These are phyloP conservation scores for Acipenser oxyrinchus DNA, from an alignment of 2,797 vertebrate species.

Conservation along the genomic window DNA sequence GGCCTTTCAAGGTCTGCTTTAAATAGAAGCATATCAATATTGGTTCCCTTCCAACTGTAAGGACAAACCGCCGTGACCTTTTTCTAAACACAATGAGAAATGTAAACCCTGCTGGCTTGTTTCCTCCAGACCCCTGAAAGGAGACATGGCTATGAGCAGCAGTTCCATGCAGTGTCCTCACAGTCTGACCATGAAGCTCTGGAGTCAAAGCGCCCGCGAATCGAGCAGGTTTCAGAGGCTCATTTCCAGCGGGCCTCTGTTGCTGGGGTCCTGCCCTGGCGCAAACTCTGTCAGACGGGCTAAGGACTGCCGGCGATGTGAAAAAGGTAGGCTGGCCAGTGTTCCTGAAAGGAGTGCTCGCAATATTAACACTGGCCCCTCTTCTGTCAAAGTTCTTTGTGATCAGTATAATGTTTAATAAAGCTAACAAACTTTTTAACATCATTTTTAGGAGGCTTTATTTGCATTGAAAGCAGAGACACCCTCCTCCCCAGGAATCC, in stretches of 20 bases:
- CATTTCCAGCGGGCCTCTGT: conserved; percentile 75
- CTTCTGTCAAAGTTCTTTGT: too few relatives aligned
- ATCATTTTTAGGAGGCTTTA: conserved; percentile 66
- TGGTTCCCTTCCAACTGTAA: too few relatives aligned
- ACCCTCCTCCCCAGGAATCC: conserved; percentile 63
- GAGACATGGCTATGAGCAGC: conserved; percentile 85
- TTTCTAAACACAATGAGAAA: neutral
- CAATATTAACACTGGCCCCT: too few relatives aligned
- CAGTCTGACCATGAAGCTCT: conserved; percentile 78
- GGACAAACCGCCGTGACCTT: neutral
- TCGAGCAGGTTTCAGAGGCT: conserved; percentile 78
- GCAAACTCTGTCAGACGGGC: conserved; percentile 75
- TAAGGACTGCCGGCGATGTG: conserved; percentile 70
- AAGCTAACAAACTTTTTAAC: neutral
- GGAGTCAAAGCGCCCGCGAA: conserved; percentile 84
- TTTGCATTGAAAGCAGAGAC: conserved; percentile 70
- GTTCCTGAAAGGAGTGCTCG: too few relatives aligned
- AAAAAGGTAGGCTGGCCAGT: conserved; percentile 78
- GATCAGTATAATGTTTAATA: too few relatives aligned
- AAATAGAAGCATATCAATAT: too few relatives aligned
- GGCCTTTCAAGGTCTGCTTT: too few relatives aligned
- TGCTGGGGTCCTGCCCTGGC: conserved; percentile 71
- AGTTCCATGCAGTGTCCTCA: conserved; percentile 70
- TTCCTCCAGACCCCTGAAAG: conserved; percentile 83
- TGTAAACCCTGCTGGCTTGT: conserved; percentile 12